Evolutionary conservation across 1,140 invertebrate species (phyloP).

Genomic region (Leguminivora glycinivorella): DNA sequence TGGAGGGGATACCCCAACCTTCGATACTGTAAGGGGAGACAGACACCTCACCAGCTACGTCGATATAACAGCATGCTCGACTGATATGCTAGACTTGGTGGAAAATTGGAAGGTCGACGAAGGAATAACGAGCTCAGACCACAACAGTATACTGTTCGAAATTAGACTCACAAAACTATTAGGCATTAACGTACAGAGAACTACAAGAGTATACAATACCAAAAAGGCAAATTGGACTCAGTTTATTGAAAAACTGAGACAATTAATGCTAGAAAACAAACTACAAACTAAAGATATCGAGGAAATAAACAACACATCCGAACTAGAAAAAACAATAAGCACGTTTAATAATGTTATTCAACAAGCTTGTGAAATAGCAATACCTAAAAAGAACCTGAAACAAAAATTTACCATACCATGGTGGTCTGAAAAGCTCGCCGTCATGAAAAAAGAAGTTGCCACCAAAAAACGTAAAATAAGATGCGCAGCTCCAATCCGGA

Average conservation of each 20-base stretch:
- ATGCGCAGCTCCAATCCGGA: slow-evolving; percentile 13
- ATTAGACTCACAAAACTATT: not conserved
- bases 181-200: no score
- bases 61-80: slow-evolving; percentile 6
- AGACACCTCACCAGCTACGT: not conserved
- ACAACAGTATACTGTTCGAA: not conserved
- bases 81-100: not conserved
- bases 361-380: not conserved
- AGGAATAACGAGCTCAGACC: slow-evolving; percentile 1
- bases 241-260: not conserved
- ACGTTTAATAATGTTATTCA: not conserved
- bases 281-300: no score
- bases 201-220: no score
- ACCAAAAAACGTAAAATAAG: slow-evolving; percentile 1
- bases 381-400: not conserved
- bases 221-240: slow-evolving; percentile 16
- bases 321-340: not conserved
- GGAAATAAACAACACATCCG: no score
- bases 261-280: not conserved
- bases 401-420: not conserved
- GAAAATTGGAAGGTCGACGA: not conserved
- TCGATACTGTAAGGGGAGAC: not conserved
- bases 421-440: slow-evolving; percentile 5
- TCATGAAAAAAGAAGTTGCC: not conserved
- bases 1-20: not conserved